Conservation (phyloP, 2,888 invertebrate genomes). For the Caprella mutica region DNA sequence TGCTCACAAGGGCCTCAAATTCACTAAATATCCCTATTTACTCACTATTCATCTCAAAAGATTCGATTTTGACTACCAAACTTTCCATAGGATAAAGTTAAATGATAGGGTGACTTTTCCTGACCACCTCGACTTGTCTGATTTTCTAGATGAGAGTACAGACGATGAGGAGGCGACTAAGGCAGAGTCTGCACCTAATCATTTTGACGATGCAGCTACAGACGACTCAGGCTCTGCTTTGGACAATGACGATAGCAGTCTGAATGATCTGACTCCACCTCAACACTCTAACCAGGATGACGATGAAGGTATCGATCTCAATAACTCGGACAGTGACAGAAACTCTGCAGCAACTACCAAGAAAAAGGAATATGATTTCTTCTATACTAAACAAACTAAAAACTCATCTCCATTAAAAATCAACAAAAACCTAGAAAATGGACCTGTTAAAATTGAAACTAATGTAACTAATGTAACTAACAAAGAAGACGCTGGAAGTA, state of each 20-base stretch:
- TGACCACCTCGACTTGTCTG: slow-evolving; percentile 63
- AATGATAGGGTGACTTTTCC: slow-evolving; percentile 80
- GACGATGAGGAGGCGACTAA: slow-evolving; percentile 35
- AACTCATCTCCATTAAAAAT: no score
- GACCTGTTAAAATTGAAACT: no score
- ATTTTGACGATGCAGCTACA: slow-evolving; percentile 54
- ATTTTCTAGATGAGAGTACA: slow-evolving; percentile 48
- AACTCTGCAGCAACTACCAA: slow-evolving; percentile 38
- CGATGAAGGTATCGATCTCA: slow-evolving; percentile 50
- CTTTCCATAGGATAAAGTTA: slow-evolving; percentile 70
- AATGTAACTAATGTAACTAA: no score
- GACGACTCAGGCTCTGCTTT: slow-evolving; percentile 57
- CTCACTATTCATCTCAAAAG: slow-evolving; percentile 74
- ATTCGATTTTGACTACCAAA: slow-evolving; percentile 77
- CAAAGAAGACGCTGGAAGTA: no score
- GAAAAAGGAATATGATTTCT: no score
- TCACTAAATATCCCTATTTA: slow-evolving; percentile 72
- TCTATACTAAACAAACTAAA: no score
- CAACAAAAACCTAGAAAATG: no score
- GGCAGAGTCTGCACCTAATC: slow-evolving; percentile 41
- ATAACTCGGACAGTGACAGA: slow-evolving; percentile 45
- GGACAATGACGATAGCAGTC: slow-evolving; percentile 52
- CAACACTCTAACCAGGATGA: slow-evolving; percentile 45
- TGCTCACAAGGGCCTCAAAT: slow-evolving; percentile 79
- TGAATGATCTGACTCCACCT: slow-evolving; percentile 34